A percentile compares a stretch with the other conserved stretches of the same genome.
These are phyloP conservation scores for Hirundichthys speculiger DNA, from an alignment of 2,113 vertebrate genomes.

Conservation along the genomic window DNA sequence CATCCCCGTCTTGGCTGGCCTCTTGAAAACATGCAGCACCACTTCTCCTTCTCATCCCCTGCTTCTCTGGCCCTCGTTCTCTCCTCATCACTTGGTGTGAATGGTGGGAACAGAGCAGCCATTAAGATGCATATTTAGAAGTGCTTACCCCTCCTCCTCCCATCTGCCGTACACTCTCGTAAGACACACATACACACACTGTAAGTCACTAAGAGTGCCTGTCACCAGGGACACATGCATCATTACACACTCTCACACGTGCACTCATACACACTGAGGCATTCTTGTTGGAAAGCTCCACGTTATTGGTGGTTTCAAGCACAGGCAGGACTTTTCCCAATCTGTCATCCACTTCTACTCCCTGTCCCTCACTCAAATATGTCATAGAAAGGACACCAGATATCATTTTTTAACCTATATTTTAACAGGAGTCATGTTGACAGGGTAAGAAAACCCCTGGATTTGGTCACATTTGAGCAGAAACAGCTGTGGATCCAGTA, in stretches of 20 bases:
- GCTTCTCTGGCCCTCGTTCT: conserved; percentile 20
- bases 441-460: neutral
- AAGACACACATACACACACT: conserved; percentile 62
- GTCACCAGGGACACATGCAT: conserved; percentile 61
- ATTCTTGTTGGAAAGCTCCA: conserved; percentile 44
- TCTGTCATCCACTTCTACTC: conserved; percentile 8
- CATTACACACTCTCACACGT: conserved; percentile 44
- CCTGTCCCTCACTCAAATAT: conserved; percentile 3
- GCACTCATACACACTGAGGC: conserved; percentile 37
- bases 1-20: conserved; percentile 31
- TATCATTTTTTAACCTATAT: neutral
- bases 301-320: conserved; percentile 36
- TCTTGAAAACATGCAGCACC: conserved; percentile 61
- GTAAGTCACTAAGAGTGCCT: conserved; percentile 67
- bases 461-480: conserved; percentile 8
- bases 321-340: conserved; percentile 24
- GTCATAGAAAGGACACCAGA: neutral
- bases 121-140: conserved; percentile 73
- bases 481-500: conserved; percentile 4
- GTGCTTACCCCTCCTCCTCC: conserved; percentile 41
- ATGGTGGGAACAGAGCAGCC: conserved; percentile 74
- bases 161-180: conserved; percentile 53
- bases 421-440: conserved; percentile 13
- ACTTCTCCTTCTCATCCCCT: conserved; percentile 45
- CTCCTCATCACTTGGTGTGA: conserved; percentile 60